phyloP scores from a whole-genome alignment of 1,140 invertebrate genomes.

The Sinonovacula constricta region DNA sequence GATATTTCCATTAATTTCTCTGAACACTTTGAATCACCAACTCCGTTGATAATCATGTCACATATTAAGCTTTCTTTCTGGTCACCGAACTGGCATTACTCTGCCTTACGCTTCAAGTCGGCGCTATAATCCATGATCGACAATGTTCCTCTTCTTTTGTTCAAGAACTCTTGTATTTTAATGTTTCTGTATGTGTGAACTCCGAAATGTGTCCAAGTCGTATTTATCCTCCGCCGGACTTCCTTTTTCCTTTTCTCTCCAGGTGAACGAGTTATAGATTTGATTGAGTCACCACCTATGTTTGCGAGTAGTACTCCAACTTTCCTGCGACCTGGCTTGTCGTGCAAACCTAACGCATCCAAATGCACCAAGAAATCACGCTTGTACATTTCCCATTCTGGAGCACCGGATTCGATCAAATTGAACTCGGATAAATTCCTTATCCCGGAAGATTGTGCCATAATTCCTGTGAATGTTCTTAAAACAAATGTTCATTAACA shows the following conservation, averaged over 20 bases:
- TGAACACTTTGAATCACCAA: conserved; percentile 49
- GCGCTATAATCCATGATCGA: conserved; percentile 52
- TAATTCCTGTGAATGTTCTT: too few species aligned
- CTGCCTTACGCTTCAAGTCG: conserved; percentile 43
- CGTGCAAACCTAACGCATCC: conserved; percentile 11
- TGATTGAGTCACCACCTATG: conserved; percentile 1
- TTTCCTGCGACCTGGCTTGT: conserved; percentile 8
- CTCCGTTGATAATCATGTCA: conserved; percentile 54
- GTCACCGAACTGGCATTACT: conserved; percentile 48
- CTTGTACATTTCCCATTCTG: too few species aligned
- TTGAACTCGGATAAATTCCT: too few species aligned
- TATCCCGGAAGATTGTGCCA: too few species aligned
- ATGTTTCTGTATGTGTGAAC: conserved; percentile 53
- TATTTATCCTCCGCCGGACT: conserved; percentile 8
- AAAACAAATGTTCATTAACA: too few species aligned
- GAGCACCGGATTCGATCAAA: too few species aligned
- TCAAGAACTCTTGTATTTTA: conserved; percentile 36
- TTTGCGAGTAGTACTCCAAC: conserved; percentile 6
- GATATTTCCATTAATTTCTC: conserved; percentile 56
- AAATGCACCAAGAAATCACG: background rate
- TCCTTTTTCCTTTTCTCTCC: background rate
- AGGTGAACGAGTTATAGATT: conserved; percentile 5
- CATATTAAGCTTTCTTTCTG: conserved; percentile 51
- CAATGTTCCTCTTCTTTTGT: conserved; percentile 37
- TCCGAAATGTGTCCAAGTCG: conserved; percentile 27